Base-by-base conservation (phyloP, 2,888 invertebrate genomes). In the Cabera pusaria region DNA sequence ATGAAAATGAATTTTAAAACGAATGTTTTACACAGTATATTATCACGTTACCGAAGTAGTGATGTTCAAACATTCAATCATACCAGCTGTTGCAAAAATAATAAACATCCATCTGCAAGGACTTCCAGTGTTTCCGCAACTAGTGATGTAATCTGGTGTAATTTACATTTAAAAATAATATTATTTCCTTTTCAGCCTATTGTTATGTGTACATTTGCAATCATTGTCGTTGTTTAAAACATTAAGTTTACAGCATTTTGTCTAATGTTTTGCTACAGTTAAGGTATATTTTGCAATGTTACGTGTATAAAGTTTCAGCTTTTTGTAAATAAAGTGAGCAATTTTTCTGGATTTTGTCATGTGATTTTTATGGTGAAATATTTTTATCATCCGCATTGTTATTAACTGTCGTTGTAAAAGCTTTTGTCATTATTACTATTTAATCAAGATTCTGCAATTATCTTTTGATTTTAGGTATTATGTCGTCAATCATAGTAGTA, bases 181-280 rank as follows among this genome's bases (percentile, higher is more conserved):
- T 40, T 65, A 39, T 62, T 70, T 58, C n/a, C 64, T 72, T 83
- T 85, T 83, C 84, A 86, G 85, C 78, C 61, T 86, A 83, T 63
- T 73, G 76, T 83, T 66, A 67, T 78, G 74, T 84, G 78, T 84
- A 79, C 35, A 75, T 71, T 77, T 75, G 80, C 83, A 66, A 70
- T 71, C 59, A 67, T 72, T 68, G 62, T 68, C 63, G 59, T 69
- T 68, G 47, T 56, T 14, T 3, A 14, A 14, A 2, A n/a, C n/a
- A 72, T 52, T 60, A 62, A 54, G 70, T 69, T 69, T 69, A 71
- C 72, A 53, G 61, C 62, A 56, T 68, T 64, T 28, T 59, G 52
- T 52, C 40, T 8, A 43, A 52, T 54, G 60, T 65, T 71, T 69
- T 72, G 59, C 79, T 69, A 37, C 8, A 6, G 22, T 37, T 38